phyloP scores from a whole-genome alignment of 2,797 vertebrate genomes.

The Sternarchorhynchus goeldii region DNA sequence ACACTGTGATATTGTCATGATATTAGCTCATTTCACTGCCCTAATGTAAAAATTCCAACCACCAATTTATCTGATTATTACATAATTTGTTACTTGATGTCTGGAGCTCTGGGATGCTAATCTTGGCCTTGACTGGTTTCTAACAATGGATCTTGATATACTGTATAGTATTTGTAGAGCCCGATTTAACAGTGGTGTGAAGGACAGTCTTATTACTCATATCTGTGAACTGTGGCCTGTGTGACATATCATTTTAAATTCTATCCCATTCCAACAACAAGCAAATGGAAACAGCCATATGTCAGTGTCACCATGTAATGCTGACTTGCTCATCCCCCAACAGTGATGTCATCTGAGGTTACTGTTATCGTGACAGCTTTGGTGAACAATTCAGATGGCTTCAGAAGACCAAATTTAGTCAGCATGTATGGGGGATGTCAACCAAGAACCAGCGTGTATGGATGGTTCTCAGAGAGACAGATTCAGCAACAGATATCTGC shows the following conservation, averaged over 20 bases:
- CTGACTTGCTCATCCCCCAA: conserved; percentile 6
- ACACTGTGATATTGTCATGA: conserved; percentile 51
- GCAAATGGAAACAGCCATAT: not conserved
- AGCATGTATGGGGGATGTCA: conserved; percentile 61
- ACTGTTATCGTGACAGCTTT: conserved; percentile 38
- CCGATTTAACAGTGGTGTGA: conserved; percentile 11
- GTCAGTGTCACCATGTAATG: conserved; percentile 32
- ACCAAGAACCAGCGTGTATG: conserved; percentile 54
- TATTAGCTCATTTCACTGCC: conserved; percentile 45
- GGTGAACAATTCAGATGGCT: conserved; percentile 33
- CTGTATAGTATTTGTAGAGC: conserved; percentile 12
- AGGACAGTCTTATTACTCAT: conserved; percentile 32
- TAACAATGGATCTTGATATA: conserved; percentile 27
- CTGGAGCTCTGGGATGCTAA: not conserved
- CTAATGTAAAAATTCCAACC: conserved; percentile 24
- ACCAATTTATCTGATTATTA: not conserved
- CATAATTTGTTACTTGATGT: conserved; percentile 2
- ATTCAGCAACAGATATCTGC: conserved; percentile 74
- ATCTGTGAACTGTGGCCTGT: conserved; percentile 17
- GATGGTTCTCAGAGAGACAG: conserved; percentile 59
- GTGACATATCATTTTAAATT: conserved; percentile 36
- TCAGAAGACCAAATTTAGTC: conserved; percentile 61
- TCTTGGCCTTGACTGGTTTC: not conserved
- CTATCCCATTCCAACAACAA: not conserved
- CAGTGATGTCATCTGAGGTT: conserved; percentile 27